Conservation (phyloP, 2,797 vertebrate genomes). For the Echiichthys vipera region DNA sequence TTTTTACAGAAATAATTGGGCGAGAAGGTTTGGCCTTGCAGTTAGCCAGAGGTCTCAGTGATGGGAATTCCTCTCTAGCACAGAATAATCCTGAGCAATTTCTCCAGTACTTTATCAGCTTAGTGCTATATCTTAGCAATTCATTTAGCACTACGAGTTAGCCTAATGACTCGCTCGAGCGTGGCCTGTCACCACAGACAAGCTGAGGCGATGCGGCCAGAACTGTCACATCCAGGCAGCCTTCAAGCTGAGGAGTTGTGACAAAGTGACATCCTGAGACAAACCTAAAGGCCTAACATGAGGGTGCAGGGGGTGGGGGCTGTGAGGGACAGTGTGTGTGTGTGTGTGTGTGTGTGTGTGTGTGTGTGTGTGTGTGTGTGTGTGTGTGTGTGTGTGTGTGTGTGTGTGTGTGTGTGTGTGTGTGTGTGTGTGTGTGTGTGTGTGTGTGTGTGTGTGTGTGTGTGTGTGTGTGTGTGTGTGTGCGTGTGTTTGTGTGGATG, state of each 20-base stretch:
- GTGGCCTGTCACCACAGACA: slow-evolving; percentile 72
- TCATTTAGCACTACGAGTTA: slow-evolving; percentile 74
- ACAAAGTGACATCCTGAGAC: slow-evolving; percentile 80
- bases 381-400: slow-evolving; percentile 11
- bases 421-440: slow-evolving; percentile 18
- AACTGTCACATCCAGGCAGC: slow-evolving; percentile 75
- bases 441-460: slow-evolving; percentile 29
- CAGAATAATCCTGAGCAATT: slow-evolving; percentile 61
- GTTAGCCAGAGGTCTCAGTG: slow-evolving; percentile 60
- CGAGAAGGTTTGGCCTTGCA: slow-evolving; percentile 56
- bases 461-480: slow-evolving; percentile 23
- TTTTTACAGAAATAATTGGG: slow-evolving; percentile 51
- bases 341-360: slow-evolving; percentile 16
- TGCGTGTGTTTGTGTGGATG: slow-evolving; percentile 9
- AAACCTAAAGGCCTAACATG: slow-evolving; percentile 76
- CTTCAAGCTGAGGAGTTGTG: slow-evolving; percentile 75
- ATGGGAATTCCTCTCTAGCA: slow-evolving; percentile 58
- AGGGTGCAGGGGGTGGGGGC: slow-evolving; percentile 45
- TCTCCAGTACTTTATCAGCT: slow-evolving; percentile 70
- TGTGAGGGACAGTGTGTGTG: slow-evolving; percentile 47
- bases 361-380: slow-evolving; percentile 23
- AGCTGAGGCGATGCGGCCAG: slow-evolving; percentile 67
- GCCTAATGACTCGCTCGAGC: slow-evolving; percentile 73
- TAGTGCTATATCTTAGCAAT: slow-evolving; percentile 68
- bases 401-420: too few species aligned